These are phyloP conservation scores for Danio choprae DNA, from an alignment of 2,797 vertebrate genomes.

Conservation along the genomic window DNA sequence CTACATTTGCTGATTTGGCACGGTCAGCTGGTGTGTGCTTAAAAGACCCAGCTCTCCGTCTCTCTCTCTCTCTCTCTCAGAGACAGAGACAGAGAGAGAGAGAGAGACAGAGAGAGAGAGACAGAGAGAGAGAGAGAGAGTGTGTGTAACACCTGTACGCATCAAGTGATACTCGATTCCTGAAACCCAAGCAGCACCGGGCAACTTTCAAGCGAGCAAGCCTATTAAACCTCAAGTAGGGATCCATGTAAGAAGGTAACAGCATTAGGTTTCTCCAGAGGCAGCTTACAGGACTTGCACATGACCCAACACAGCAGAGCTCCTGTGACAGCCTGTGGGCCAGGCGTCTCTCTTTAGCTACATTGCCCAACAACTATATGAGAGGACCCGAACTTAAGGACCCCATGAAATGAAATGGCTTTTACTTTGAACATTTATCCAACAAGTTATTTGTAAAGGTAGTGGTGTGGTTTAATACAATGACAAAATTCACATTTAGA, in stretches of 20 bases:
- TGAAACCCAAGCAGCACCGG: slow-evolving; percentile 32
- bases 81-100: too few species aligned
- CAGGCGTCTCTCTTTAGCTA: not conserved
- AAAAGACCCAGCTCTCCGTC: slow-evolving; percentile 41
- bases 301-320: slow-evolving; percentile 20
- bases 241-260: slow-evolving; percentile 54
- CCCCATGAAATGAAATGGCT: too few species aligned
- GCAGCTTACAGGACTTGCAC: slow-evolving; percentile 20
- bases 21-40: slow-evolving; percentile 70
- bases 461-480: too few species aligned
- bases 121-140: too few species aligned
- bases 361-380: not conserved
- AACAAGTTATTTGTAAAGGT: too few species aligned
- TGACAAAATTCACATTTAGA: too few species aligned
- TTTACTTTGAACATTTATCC: too few species aligned
- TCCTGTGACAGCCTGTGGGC: not conserved
- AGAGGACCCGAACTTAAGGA: not conserved
- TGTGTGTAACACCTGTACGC: not conserved
- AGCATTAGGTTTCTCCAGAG: slow-evolving; percentile 38
- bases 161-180: slow-evolving; percentile 33
- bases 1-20: slow-evolving; percentile 67
- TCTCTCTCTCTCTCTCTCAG: too few species aligned
- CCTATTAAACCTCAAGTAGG: slow-evolving; percentile 58
- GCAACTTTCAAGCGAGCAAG: slow-evolving; percentile 36
- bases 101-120: too few species aligned